Evolutionary conservation across 2,797 vertebrate genomes (phyloP), one percentile per base, ranked within the genome.

Genomic region (Mormyrus proboscirostris): DNA sequence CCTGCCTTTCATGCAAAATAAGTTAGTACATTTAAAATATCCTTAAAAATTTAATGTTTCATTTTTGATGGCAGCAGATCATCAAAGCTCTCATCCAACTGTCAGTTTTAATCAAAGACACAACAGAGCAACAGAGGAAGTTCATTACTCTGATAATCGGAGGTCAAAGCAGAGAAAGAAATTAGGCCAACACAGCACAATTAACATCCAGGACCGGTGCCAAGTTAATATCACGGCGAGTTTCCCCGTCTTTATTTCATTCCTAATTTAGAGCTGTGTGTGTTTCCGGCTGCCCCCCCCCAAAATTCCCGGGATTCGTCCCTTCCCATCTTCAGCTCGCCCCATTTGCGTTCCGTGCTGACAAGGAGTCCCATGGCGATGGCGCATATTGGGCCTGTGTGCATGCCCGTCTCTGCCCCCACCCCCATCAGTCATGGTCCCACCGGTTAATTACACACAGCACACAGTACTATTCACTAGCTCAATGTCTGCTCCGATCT

Each of bases 101-200:
- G 62, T 82, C 33, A 87, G 49, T 38, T 29, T 87, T 87, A 76
- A 79, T 79, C 44, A 88, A 38, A 87, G 33, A 41, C 5, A 87
- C 65, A 90, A 83, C 16, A 53, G 29, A 50, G 87, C 86, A 73
- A 44, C 65, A 62, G 82, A 89, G 51, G 88, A 89, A 29, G 9
- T 49, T 41, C 73, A 89, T 83, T 87, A 79, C 33, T 83, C 33
- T 49, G 84, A 85, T 88, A 88, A 85, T 85, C 49, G 53, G 89
- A 88, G 89, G 89, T 65, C 89, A 88, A 73, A 85, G 65, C 83
- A 41, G 55, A 84, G n/a, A 89, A 47, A 88, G 51, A 88, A 59
- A 89, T 87, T 89, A 89, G 85, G 84, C 69, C 25, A 87, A 83
- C 69, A 41, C 38, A 29, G 44, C 62, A 50, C 88, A 88, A 69